Percentiles rank a stretch among this genome's conserved stretches.
These are phyloP conservation scores for Cheilinus undulatus DNA, from an alignment of 2,113 vertebrate species.

Conservation along the genomic window DNA sequence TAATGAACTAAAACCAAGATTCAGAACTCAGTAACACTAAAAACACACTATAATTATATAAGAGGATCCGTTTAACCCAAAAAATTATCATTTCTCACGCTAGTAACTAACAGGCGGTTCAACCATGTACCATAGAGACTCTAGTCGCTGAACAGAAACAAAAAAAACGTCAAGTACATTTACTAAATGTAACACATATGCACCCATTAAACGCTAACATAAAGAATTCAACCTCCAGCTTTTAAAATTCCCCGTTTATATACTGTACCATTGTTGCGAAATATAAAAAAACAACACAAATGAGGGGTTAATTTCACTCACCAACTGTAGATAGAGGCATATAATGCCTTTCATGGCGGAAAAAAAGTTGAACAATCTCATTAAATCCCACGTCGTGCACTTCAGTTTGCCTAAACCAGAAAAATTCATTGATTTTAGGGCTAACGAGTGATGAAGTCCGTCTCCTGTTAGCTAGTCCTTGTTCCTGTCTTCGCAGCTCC, in stretches of 20 bases:
- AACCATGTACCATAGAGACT: not conserved
- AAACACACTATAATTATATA: not conserved
- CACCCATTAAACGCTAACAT: conserved; percentile 9
- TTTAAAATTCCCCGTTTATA: not conserved
- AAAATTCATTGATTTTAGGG: not conserved
- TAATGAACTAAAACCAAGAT: not conserved
- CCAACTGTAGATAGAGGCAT: not conserved
- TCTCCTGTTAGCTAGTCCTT: not conserved
- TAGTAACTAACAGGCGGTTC: not conserved
- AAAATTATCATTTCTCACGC: not conserved
- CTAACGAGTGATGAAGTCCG: not conserved
- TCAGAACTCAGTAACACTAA: not conserved
- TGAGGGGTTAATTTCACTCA: not conserved
- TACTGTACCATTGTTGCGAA: not conserved
- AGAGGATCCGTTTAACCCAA: not conserved
- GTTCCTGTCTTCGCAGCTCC: not conserved
- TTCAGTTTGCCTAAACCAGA: not conserved
- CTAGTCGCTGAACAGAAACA: not conserved
- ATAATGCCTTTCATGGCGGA: not conserved
- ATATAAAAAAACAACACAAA: conserved; percentile 4
- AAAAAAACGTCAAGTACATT: not conserved
- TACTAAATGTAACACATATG: conserved; percentile 5
- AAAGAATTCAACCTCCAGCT: conserved; percentile 4
- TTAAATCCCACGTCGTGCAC: not conserved
- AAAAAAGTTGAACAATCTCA: not conserved